These are phyloP conservation scores for Cyprinella venusta DNA, from an alignment of 2,797 vertebrate genomes.

Conservation along the genomic window DNA sequence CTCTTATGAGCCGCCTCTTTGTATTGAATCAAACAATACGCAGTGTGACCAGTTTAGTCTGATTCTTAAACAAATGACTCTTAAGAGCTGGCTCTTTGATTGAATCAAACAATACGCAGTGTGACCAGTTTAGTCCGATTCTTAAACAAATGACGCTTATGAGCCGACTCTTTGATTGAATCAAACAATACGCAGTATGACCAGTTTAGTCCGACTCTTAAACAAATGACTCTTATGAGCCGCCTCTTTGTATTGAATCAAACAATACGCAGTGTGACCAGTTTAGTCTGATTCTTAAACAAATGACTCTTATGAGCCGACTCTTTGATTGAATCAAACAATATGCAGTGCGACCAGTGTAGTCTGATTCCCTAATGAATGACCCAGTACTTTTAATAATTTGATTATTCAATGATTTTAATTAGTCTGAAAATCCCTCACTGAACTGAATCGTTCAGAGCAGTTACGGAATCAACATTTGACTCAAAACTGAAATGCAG, in stretches of 20 bases:
- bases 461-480: not conserved
- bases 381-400: not conserved
- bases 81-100: too few relatives aligned
- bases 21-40: too few relatives aligned
- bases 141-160: too few relatives aligned
- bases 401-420: not conserved
- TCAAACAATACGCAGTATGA: too few relatives aligned
- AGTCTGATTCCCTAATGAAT: too few relatives aligned
- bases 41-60: too few relatives aligned
- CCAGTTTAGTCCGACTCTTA: too few relatives aligned
- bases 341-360: fast-evolving
- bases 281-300: not conserved
- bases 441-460: not conserved
- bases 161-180: too few relatives aligned
- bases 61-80: too few relatives aligned
- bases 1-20: too few relatives aligned
- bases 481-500: not conserved
- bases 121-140: too few relatives aligned
- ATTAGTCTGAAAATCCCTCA: not conserved
- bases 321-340: not conserved
- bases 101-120: too few relatives aligned
- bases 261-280: not conserved
- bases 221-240: not conserved
- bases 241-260: not conserved
- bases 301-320: not conserved